These are phyloP conservation scores for Andrena praecox DNA, from an alignment of 2,888 invertebrate species.

Conservation along the genomic window DNA sequence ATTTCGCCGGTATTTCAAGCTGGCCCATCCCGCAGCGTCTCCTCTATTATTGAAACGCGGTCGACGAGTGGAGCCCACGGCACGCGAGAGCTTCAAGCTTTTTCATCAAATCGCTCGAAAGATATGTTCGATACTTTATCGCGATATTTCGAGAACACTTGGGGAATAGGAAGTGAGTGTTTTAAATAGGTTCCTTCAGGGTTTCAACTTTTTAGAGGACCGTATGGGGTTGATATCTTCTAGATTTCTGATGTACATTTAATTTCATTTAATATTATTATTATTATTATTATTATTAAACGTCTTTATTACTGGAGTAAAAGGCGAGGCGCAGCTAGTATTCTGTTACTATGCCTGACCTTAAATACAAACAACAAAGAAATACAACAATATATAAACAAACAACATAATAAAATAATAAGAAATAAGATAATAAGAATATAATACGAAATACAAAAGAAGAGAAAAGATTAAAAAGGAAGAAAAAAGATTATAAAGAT, in stretches of 20 bases:
- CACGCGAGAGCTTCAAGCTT: background rate
- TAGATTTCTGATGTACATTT: background rate
- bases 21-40: background rate
- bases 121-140: background rate
- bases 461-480: background rate
- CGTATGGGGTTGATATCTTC: background rate
- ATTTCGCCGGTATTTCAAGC: constrained; percentile 36
- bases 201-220: background rate
- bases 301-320: no score
- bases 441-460: no score
- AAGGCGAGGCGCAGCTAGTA: no score
- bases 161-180: background rate
- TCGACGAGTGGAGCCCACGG: background rate
- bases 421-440: no score
- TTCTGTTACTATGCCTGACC: no score
- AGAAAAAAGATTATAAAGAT: background rate
- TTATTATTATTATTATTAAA: no score
- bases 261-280: no score
- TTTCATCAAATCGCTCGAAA: background rate
- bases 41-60: constrained; percentile 27
- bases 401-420: no score
- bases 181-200: background rate
- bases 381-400: no score
- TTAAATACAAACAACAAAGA: no score
- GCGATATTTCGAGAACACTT: background rate